A percentile compares a stretch with the other conserved stretches of the same genome.
Evolutionary conservation across 2,797 vertebrate species (phyloP).

Genomic region (Betta splendens): DNA sequence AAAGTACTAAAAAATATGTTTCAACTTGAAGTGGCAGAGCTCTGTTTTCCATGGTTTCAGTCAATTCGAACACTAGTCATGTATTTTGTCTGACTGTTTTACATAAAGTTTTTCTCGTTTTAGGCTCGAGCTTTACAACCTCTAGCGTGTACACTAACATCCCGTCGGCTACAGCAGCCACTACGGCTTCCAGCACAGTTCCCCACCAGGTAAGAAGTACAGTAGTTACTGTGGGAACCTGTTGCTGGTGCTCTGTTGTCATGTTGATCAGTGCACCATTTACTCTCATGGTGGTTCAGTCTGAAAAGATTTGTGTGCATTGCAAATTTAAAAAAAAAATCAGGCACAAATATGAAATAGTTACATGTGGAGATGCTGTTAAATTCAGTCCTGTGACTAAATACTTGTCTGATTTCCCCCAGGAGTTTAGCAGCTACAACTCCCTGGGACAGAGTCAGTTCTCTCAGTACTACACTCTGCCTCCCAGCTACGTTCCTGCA

Average conservation of each 20-base stretch:
- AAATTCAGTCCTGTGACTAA: neutral
- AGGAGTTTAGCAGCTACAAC: conserved; percentile 94
- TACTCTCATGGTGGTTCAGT: too few species aligned
- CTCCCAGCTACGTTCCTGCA: conserved; percentile 86
- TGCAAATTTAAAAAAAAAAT: neutral
- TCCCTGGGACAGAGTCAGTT: conserved; percentile 93
- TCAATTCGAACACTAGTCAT: neutral
- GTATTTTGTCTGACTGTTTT: neutral
- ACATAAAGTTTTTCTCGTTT: conserved; percentile 22
- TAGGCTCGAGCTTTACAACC: conserved; percentile 85
- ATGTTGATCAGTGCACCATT: neutral
- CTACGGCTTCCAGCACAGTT: conserved; percentile 66
- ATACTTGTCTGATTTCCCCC: neutral
- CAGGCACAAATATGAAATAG: neutral
- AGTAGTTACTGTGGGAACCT: neutral
- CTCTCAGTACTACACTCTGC: conserved; percentile 89
- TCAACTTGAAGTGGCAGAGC: conserved; percentile 19
- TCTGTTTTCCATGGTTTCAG: conserved; percentile 21
- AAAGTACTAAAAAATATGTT: conserved; percentile 3
- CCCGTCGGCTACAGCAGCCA: conserved; percentile 73
- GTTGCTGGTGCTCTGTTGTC: neutral
- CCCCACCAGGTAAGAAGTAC: conserved; percentile 68
- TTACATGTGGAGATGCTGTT: neutral
- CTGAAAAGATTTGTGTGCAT: neutral
- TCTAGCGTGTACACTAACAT: conserved; percentile 85